Percentiles rank a stretch among this genome's conserved stretches.
phyloP scores from a whole-genome alignment of 1,140 invertebrate genomes.

The Callitettix versicolor region DNA sequence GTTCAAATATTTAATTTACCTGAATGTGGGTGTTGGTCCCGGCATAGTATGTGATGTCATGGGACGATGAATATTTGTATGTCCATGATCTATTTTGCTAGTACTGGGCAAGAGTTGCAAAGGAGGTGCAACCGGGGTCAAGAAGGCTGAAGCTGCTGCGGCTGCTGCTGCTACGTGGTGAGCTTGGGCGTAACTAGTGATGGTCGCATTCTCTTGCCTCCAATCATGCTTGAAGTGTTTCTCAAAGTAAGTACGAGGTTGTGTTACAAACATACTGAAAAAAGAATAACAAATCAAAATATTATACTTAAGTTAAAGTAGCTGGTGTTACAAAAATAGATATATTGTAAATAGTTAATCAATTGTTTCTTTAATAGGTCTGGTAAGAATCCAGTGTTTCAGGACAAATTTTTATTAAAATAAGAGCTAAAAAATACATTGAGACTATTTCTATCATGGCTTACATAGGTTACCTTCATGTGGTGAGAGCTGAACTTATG shows the following conservation, averaged over 20 bases:
- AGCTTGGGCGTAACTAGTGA: slow-evolving; percentile 36
- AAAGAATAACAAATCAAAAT: too few relatives aligned
- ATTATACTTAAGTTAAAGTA: too few relatives aligned
- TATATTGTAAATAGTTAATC: too few relatives aligned
- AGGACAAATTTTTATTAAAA: too few relatives aligned
- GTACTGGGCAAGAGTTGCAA: slow-evolving; percentile 25
- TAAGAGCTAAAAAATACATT: too few relatives aligned
- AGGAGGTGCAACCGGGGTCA: slow-evolving; percentile 56
- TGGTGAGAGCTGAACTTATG: too few relatives aligned
- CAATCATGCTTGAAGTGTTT: slow-evolving; percentile 42
- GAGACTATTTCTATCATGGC: too few relatives aligned
- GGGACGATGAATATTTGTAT: slow-evolving; percentile 26
- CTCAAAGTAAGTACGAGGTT: slow-evolving; percentile 38
- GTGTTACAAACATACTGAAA: slow-evolving; percentile 26
- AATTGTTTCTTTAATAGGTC: too few relatives aligned
- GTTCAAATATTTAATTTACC: too few relatives aligned
- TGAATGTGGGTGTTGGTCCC: slow-evolving; percentile 64
- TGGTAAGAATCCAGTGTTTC: too few relatives aligned
- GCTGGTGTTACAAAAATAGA: too few relatives aligned
- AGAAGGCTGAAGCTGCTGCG: slow-evolving; percentile 48
- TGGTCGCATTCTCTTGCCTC: slow-evolving; percentile 35
- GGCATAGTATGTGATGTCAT: slow-evolving; percentile 42
- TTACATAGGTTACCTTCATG: too few relatives aligned
- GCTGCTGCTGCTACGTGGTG: slow-evolving; percentile 39
- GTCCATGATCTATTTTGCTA: slow-evolving; percentile 27